A percentile compares a stretch with the other conserved stretches of the same genome.
Evolutionary conservation across 2,888 invertebrate genomes (phyloP).

Genomic region (Trisateles emortualis): DNA sequence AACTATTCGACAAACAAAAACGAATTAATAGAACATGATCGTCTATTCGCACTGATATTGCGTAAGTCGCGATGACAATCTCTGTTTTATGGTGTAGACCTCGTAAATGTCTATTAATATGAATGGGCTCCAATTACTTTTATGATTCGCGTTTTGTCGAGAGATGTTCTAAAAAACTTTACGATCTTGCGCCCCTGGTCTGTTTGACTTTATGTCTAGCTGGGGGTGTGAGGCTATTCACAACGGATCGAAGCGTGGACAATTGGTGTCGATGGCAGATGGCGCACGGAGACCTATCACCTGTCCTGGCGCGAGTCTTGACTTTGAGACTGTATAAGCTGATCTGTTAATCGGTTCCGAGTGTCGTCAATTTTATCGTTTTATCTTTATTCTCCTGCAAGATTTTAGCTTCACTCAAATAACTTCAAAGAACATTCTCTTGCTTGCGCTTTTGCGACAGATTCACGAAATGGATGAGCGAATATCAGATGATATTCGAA

Average conservation of each 20-base stretch:
- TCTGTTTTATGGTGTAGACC: conserved; percentile 82
- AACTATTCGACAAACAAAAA: conserved; percentile 74
- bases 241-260: conserved; percentile 62
- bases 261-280: conserved; percentile 70
- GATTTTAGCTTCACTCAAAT: conserved; percentile 19
- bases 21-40: conserved; percentile 74
- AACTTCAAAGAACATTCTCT: conserved; percentile 30
- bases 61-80: conserved; percentile 83
- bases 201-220: conserved; percentile 71
- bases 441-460: conserved; percentile 19
- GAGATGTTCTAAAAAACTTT: conserved; percentile 83
- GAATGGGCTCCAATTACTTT: conserved; percentile 87
- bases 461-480: conserved; percentile 40
- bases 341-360: conserved; percentile 18
- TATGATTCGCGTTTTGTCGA: conserved; percentile 85
- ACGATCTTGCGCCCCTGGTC: conserved; percentile 79
- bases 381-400: conserved; percentile 6
- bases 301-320: conserved; percentile 48
- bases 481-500: conserved; percentile 49
- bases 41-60: conserved; percentile 68
- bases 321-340: conserved; percentile 19
- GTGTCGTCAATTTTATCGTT: conserved; percentile 9
- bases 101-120: conserved; percentile 88
- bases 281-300: conserved; percentile 64
- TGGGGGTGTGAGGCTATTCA: conserved; percentile 64